Evolutionary conservation across 2,888 invertebrate species (phyloP).

Genomic region (Drosophila glabriapex): DNA sequence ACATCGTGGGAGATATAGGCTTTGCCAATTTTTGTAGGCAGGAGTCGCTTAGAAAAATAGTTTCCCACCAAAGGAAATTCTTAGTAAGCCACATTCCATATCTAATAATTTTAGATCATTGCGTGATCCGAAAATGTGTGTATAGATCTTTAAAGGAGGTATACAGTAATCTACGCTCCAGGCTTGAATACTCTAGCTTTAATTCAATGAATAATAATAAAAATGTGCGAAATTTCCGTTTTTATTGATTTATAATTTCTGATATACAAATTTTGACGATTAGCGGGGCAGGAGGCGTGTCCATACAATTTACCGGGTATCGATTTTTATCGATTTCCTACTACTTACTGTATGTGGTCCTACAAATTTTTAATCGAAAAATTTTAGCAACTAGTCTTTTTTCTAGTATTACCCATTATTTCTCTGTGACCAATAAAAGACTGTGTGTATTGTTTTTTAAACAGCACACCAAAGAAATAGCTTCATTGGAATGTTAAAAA

Average conservation of each 20-base stretch:
- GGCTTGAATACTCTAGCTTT: neutral
- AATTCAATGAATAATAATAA: neutral
- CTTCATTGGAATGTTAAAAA: slow-evolving; percentile 84
- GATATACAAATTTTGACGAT: neutral
- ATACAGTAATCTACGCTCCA: neutral
- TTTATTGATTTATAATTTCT: neutral
- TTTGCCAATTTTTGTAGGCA: neutral
- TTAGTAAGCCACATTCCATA: neutral
- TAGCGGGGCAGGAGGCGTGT: neutral
- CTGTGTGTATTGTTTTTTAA: slow-evolving; percentile 64
- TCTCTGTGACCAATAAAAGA: slow-evolving; percentile 20
- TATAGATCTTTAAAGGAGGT: neutral
- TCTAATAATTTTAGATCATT: neutral
- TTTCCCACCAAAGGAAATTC: neutral
- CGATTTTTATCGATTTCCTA: neutral
- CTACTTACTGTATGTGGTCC: neutral
- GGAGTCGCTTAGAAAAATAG: neutral
- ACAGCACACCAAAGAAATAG: slow-evolving; percentile 82
- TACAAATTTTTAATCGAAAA: neutral
- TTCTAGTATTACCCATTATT: neutral
- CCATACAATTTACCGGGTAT: neutral
- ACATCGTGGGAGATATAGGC: neutral
- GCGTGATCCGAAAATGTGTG: neutral
- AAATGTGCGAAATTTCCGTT: neutral
- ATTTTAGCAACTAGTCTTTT: neutral